phyloP scores from a whole-genome alignment of 2,113 vertebrate species.

The Chelonoidis abingdonii region DNA sequence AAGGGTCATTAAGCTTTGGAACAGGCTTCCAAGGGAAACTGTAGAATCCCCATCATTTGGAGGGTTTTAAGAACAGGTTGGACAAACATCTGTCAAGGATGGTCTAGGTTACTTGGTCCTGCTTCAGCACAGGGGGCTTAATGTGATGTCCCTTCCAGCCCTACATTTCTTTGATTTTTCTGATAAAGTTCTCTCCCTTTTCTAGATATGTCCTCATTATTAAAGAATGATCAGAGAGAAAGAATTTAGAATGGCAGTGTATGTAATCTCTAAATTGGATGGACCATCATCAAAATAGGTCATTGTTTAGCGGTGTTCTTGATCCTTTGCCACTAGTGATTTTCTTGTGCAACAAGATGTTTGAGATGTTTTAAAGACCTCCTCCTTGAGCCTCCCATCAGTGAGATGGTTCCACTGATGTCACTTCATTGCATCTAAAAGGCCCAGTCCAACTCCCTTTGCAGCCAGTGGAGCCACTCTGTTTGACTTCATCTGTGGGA shows the following conservation, averaged over 20 bases:
- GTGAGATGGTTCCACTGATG: not conserved
- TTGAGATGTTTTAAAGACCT: not conserved
- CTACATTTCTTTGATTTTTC: too few species aligned
- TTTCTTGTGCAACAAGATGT: not conserved
- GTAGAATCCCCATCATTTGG: too few species aligned
- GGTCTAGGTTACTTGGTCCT: too few species aligned
- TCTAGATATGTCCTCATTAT: not conserved
- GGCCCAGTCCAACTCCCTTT: not conserved
- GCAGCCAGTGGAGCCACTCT: slow-evolving; percentile 28
- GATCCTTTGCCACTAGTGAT: not conserved
- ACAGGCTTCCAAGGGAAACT: too few species aligned
- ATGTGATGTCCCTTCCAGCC: too few species aligned
- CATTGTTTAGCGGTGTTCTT: not conserved
- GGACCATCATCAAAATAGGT: not conserved
- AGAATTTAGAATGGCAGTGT: not conserved
- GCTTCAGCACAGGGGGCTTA: too few species aligned
- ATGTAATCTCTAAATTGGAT: not conserved
- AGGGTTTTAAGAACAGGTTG: too few species aligned
- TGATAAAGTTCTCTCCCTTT: not conserved
- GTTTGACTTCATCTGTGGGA: slow-evolving; percentile 34
- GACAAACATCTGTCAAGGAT: too few species aligned
- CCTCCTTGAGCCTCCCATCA: not conserved
- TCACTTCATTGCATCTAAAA: not conserved
- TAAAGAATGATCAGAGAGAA: not conserved
- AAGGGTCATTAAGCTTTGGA: too few species aligned